phyloP scores from a whole-genome alignment of 2,113 vertebrate species.

The Serinus canaria region DNA sequence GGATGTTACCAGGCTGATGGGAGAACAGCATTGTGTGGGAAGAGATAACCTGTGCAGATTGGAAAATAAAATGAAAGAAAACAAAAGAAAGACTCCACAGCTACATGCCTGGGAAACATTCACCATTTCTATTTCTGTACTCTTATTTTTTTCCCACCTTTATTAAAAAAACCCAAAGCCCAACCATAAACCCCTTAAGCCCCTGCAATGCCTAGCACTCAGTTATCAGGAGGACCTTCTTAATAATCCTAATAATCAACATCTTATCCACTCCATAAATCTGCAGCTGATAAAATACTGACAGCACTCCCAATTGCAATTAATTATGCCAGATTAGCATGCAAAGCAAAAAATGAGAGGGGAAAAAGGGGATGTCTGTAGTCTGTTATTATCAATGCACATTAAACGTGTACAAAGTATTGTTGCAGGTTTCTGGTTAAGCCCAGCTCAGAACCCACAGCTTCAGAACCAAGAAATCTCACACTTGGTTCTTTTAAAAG shows the following conservation, averaged over 20 bases:
- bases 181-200: background rate
- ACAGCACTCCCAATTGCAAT: background rate
- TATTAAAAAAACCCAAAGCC: rapidly evolving
- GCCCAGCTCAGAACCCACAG: background rate
- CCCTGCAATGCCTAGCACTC: background rate
- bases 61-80: background rate
- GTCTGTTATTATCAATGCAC: background rate
- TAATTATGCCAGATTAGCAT: background rate
- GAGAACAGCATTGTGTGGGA: background rate
- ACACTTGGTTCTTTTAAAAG: background rate
- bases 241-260: background rate
- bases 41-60: background rate
- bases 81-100: background rate
- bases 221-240: background rate
- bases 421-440: background rate
- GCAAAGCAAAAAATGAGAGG: background rate
- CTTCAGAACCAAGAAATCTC: background rate
- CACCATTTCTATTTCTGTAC: background rate
- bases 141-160: background rate
- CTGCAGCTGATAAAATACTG: background rate
- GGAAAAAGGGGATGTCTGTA: background rate
- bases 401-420: background rate
- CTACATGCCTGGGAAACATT: background rate
- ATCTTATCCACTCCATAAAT: background rate
- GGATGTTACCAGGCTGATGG: background rate